Conservation (phyloP, 2,888 invertebrate species). For the Magallana nippona region DNA sequence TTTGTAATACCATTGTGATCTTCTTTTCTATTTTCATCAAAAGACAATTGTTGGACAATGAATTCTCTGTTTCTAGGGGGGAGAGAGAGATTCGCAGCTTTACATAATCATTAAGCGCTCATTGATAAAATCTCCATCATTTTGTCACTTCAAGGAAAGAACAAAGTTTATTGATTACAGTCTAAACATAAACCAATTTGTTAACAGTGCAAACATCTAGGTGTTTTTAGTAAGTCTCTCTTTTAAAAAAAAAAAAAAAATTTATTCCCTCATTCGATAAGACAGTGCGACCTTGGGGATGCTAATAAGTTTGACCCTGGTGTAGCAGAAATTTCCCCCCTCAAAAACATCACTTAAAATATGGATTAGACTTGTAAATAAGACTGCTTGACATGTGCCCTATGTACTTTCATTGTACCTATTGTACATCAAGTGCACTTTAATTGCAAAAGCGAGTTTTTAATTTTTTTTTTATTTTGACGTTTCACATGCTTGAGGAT, state of each 20-base stretch:
- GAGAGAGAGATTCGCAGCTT: background rate
- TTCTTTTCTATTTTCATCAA: background rate
- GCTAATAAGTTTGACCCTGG: background rate
- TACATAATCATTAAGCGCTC: background rate
- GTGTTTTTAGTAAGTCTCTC: background rate
- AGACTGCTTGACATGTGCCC: slow-evolving; percentile 3
- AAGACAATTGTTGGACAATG: background rate
- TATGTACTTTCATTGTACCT: slow-evolving; percentile 22
- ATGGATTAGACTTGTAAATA: slow-evolving; percentile 22
- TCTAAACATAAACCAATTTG: background rate
- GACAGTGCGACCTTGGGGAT: background rate
- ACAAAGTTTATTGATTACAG: slow-evolving; percentile 5
- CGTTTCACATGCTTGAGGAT: slow-evolving; percentile 29
- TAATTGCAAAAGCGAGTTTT: slow-evolving; percentile 1
- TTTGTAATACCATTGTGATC: background rate
- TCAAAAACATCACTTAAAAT: slow-evolving; percentile 9
- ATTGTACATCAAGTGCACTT: slow-evolving; percentile 31
- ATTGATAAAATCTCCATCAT: background rate
- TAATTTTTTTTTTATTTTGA: background rate
- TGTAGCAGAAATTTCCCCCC: slow-evolving; percentile 15
- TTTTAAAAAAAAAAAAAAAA: background rate
- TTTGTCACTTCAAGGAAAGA: slow-evolving; percentile 3
- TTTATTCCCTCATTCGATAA: background rate
- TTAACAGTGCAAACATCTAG: background rate
- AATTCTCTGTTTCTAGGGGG: background rate